Evolutionary conservation across 2,113 vertebrate genomes (phyloP).

Genomic region (Scomber scombrus): DNA sequence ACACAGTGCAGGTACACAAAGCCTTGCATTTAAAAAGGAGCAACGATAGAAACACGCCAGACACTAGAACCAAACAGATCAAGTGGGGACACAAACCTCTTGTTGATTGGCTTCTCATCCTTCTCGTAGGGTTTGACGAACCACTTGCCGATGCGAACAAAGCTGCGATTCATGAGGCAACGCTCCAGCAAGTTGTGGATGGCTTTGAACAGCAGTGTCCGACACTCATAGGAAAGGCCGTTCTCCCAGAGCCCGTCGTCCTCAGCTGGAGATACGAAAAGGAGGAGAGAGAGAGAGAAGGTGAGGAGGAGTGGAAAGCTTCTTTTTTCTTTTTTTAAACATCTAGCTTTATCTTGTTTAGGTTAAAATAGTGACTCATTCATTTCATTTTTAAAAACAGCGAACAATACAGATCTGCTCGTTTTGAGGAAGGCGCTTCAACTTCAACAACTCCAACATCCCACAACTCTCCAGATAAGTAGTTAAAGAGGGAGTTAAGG

Average conservation of each 20-base stretch:
- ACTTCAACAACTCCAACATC: too few species aligned
- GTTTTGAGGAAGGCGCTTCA: too few species aligned
- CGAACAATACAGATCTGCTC: too few species aligned
- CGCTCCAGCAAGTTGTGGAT: constrained; percentile 96
- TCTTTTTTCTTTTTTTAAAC: neutral
- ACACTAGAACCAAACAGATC: neutral
- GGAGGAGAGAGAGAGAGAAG: neutral
- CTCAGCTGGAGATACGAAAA: constrained; percentile 74
- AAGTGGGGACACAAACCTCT: constrained; percentile 60
- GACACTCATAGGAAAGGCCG: constrained; percentile 97
- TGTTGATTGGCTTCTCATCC: constrained; percentile 92
- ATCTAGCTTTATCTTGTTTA: neutral
- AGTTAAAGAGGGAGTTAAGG: too few species aligned
- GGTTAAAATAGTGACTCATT: neutral
- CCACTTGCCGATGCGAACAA: constrained; percentile 95
- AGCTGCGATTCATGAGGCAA: constrained; percentile 94
- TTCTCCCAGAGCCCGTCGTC: constrained; percentile 98
- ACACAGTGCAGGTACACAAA: neutral
- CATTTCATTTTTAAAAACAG: too few species aligned
- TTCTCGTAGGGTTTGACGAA: constrained; percentile 98
- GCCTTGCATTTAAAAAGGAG: neutral
- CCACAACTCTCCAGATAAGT: too few species aligned
- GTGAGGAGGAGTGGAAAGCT: neutral
- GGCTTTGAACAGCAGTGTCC: constrained; percentile 97
- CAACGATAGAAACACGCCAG: neutral